These are phyloP conservation scores for Diadophis punctatus DNA, from an alignment of 2,113 vertebrate genomes.

Conservation along the genomic window DNA sequence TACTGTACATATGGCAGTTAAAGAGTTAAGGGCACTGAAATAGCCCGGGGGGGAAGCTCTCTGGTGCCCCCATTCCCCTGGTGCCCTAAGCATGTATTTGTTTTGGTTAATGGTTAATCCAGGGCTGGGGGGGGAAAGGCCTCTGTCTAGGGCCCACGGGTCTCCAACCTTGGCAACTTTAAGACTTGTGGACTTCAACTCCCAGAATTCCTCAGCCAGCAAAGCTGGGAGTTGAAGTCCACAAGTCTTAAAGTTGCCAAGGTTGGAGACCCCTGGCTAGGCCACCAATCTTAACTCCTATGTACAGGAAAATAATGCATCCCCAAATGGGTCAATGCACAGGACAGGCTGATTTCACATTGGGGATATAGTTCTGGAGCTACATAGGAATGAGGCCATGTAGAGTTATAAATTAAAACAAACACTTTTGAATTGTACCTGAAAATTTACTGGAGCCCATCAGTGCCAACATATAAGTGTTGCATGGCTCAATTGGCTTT, in stretches of 20 bases:
- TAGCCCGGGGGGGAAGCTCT: neutral
- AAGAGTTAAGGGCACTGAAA: neutral
- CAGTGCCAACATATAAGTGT: neutral
- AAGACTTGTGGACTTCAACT: too few species aligned
- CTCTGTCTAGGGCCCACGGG: too few species aligned
- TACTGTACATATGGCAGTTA: neutral
- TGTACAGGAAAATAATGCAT: neutral
- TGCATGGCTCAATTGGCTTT: neutral
- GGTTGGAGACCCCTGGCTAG: neutral
- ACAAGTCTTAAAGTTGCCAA: too few species aligned
- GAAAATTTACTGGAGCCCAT: neutral
- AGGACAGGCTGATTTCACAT: neutral
- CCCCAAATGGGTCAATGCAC: neutral
- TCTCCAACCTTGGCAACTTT: too few species aligned
- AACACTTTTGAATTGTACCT: neutral
- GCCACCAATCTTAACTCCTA: neutral
- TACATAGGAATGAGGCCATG: neutral
- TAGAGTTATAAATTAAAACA: neutral
- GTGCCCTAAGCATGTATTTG: neutral
- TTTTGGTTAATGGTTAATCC: neutral
- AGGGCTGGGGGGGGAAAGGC: neutral
- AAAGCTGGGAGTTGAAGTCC: too few species aligned
- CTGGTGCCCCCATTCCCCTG: neutral
- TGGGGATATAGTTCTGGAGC: neutral
- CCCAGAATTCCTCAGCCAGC: too few species aligned